Percentiles rank a stretch among this genome's conserved stretches.
Conservation (phyloP, 2,888 invertebrate genomes). For the Drosophila mimetica region DNA sequence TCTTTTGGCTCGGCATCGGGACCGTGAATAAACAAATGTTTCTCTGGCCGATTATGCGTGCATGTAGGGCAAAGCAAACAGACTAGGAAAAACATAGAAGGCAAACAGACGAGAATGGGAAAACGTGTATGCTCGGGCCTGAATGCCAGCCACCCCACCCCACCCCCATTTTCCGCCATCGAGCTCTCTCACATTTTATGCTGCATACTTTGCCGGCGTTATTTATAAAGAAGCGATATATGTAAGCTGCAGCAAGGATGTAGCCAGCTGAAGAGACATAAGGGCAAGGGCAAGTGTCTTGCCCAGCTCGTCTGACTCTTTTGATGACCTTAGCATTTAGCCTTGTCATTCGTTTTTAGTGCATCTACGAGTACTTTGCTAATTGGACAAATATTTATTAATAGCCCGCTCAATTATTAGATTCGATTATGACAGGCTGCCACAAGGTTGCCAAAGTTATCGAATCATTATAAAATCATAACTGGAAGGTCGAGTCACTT, state of each 20-base stretch:
- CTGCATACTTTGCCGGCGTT: conserved; percentile 38
- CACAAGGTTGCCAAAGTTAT: conserved; percentile 18
- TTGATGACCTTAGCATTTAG: conserved; percentile 37
- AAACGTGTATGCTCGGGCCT: conserved; percentile 8
- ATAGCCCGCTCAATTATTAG: conserved; percentile 35
- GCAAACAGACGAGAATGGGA: conserved; percentile 31
- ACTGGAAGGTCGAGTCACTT: conserved; percentile 9
- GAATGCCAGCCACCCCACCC: conserved; percentile 2
- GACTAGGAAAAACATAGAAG: conserved; percentile 52
- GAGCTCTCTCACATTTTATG: conserved; percentile 20
- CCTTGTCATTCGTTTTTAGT: conserved; percentile 45
- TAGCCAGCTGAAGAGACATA: neutral
- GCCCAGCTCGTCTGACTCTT: conserved; percentile 7
- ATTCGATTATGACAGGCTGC: conserved; percentile 9
- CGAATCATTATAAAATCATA: conserved; percentile 26
- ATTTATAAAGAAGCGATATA: conserved; percentile 36
- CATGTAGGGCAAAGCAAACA: conserved; percentile 41
- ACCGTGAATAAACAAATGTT: conserved; percentile 26
- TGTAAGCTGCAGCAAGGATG: conserved; percentile 20
- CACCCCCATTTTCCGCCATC: neutral
- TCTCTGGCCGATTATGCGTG: conserved; percentile 13
- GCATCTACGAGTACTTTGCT: conserved; percentile 30
- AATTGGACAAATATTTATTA: conserved; percentile 52
- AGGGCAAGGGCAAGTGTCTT: conserved; percentile 20
- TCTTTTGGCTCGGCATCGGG: neutral